Base-by-base conservation (phyloP, 2,888 invertebrate species). In the Drosophila pegasa region DNA sequence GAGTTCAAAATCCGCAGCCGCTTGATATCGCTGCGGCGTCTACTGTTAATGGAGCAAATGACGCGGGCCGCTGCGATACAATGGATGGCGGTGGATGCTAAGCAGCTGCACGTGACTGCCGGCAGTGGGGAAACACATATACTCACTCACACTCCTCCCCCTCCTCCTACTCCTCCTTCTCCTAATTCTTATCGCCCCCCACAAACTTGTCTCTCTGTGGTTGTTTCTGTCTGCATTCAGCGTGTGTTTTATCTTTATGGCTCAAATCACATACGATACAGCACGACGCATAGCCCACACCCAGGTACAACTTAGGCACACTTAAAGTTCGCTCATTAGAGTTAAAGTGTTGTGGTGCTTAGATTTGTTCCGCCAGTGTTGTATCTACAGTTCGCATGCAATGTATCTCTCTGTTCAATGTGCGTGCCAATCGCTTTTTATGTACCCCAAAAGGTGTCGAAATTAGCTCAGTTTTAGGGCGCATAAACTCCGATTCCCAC, bases 31-130 rank as follows among this genome's bases (percentile, higher is more conserved):
- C 59, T 58, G 40, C 75, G 48, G 25, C 54, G 65, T 65, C 67
- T 73, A 65, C 65, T 72, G 86, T 85, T 85, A 82, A 75, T 81
- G 71, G 66, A 70, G 72, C 76, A 62, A 72, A 75, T 75, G 87
- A 78, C 71, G 72, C 85, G 81, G 75, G 78, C 61, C 48, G 50
- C 31, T 59, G 43, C 47, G n/a, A 25, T 69, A 18, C 20, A 18
- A 29, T 55, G 51, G 56, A 9, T 43, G 52, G 29, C 16, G 57
- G 51, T 67, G 54, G 78, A 78, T 81, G 81, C 86, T 82, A 88
- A 83, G 83, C 80, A 83, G 88, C 86, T 83, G 88, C 88, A 83
- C 83, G 83, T 83, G 88, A 83, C 83, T 83, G 74, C 65, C 37
- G 51, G 40, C 59, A 71, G 33, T 38, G n/a, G n/a, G 31, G 47